These are phyloP conservation scores for Cephonodes hylas DNA, from an alignment of 2,888 invertebrate genomes.

Conservation along the genomic window DNA sequence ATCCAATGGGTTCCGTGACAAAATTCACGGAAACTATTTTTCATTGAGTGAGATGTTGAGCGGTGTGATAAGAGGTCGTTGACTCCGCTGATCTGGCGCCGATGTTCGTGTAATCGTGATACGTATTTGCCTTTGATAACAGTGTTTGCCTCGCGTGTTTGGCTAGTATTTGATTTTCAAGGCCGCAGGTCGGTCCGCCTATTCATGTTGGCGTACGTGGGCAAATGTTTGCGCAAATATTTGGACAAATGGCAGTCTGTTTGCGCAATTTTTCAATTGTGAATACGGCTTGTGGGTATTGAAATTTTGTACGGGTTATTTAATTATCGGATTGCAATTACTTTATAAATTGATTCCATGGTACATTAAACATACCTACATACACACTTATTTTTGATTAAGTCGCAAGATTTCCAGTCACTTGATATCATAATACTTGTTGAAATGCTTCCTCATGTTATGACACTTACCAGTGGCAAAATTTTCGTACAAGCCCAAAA, in stretches of 20 bases:
- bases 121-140: constrained; percentile 15
- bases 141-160: constrained; percentile 10
- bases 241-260: background rate
- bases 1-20: constrained; percentile 17
- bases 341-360: background rate
- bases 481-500: too few species aligned
- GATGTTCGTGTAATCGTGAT: constrained; percentile 21
- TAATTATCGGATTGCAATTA: too few species aligned
- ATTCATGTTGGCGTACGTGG: background rate
- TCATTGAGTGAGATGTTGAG: background rate
- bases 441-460: too few species aligned
- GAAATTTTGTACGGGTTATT: background rate
- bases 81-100: constrained; percentile 23
- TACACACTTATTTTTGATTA: too few species aligned
- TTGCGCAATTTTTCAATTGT: background rate
- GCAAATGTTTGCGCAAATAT: background rate
- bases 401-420: too few species aligned
- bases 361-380: too few species aligned
- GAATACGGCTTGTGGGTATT: too few species aligned
- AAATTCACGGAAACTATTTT: constrained; percentile 1
- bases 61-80: constrained; percentile 30
- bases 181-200: background rate
- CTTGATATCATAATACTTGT: too few species aligned
- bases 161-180: constrained; percentile 7
- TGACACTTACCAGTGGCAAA: too few species aligned